Percentiles rank a stretch among this genome's conserved stretches.
These are phyloP conservation scores for Autographa gamma DNA, from an alignment of 2,888 invertebrate species.

Conservation along the genomic window DNA sequence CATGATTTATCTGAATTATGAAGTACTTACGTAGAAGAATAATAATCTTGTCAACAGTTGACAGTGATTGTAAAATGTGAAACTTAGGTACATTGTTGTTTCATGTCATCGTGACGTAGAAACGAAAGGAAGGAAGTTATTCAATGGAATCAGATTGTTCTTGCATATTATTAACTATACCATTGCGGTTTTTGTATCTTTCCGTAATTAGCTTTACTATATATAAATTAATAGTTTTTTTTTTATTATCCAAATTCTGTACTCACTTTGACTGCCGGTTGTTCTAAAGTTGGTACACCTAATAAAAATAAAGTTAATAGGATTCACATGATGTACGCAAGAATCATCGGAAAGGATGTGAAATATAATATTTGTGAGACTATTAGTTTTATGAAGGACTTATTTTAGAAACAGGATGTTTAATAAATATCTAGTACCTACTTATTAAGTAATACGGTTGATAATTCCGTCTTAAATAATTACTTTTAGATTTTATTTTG, in stretches of 20 bases:
- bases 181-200: not conserved
- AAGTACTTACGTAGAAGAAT: not conserved
- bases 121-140: not conserved
- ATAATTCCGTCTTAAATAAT: not conserved
- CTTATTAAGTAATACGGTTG: not conserved
- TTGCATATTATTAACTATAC: not conserved
- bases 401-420: no score
- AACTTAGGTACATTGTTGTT: not conserved
- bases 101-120: not conserved
- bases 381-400: not conserved
- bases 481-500: not conserved
- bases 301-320: not conserved
- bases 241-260: not conserved
- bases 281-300: not conserved
- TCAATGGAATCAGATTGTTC: slow-evolving; percentile 1
- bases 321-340: not conserved
- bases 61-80: not conserved
- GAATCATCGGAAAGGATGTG: slow-evolving; percentile 2
- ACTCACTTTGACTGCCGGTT: not conserved
- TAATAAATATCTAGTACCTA: not conserved
- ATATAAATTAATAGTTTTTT: not conserved
- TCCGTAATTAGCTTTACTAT: not conserved
- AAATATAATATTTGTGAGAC: slow-evolving; percentile 4
- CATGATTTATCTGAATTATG: not conserved
- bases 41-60: not conserved